These are phyloP conservation scores for Euzetes globulus DNA, from an alignment of 2,888 invertebrate species.

Conservation along the genomic window DNA sequence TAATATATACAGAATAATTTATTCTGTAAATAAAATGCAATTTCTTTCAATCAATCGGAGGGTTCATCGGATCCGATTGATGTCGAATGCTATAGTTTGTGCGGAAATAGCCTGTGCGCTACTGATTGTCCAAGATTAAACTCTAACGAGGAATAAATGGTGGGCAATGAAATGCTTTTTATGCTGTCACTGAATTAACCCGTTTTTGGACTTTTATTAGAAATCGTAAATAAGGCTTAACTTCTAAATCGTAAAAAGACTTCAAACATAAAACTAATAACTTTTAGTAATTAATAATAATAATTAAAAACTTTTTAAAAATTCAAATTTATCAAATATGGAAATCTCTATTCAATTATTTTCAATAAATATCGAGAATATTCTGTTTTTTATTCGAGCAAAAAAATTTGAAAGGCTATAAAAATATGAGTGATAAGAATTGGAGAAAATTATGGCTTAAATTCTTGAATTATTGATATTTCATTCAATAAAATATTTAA, in stretches of 20 bases:
- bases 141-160: not conserved
- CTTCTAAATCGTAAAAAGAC: not conserved
- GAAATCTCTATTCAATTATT: no score
- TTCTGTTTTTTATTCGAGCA: no score
- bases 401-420: no score
- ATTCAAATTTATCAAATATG: no score
- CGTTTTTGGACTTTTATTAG: not conserved
- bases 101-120: not conserved
- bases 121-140: not conserved
- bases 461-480: no score
- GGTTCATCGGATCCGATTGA: no score
- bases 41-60: no score
- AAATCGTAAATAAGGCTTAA: not conserved
- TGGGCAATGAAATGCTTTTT: not conserved
- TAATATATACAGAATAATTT: not conserved
- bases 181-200: not conserved
- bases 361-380: no score
- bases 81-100: not conserved
- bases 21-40: no score
- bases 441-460: no score
- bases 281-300: not conserved
- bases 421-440: no score
- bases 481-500: no score
- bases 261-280: not conserved
- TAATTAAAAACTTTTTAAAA: not conserved